A percentile compares a stretch with the other conserved stretches of the same genome.
Conservation (phyloP, 1,140 invertebrate genomes). For the Samia ricini region DNA sequence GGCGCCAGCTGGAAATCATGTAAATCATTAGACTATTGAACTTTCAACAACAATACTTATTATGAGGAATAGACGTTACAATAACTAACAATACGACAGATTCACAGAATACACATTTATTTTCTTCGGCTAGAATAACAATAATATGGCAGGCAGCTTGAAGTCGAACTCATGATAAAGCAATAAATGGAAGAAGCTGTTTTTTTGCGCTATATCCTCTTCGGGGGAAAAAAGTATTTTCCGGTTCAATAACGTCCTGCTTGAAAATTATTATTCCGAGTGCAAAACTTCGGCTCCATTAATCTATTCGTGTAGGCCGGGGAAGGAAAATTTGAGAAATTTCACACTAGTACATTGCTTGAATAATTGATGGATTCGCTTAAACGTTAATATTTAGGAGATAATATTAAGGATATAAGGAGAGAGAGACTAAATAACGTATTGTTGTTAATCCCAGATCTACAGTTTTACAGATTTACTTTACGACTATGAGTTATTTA, state of each 20-base stretch:
- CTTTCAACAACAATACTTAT: too few relatives aligned
- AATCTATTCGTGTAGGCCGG: slow-evolving; percentile 35
- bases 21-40: too few relatives aligned
- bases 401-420: neutral
- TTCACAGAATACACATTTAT: neutral
- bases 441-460: too few relatives aligned
- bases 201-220: neutral
- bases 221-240: neutral
- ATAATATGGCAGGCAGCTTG: neutral
- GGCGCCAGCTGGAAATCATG: too few relatives aligned
- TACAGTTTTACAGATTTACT: too few relatives aligned
- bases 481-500: too few relatives aligned
- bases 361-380: slow-evolving; percentile 38
- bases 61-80: too few relatives aligned
- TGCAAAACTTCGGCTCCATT: slow-evolving; percentile 10
- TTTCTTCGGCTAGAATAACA: neutral
- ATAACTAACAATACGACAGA: too few relatives aligned
- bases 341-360: slow-evolving; percentile 36
- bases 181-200: neutral
- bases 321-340: slow-evolving; percentile 36
- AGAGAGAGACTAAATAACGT: neutral
- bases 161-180: neutral
- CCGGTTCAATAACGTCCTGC: slow-evolving; percentile 2
- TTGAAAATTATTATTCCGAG: neutral
- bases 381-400: slow-evolving; percentile 44